These are phyloP conservation scores for Eristalinus sepulchralis DNA, from an alignment of 2,888 invertebrate species.

Conservation along the genomic window DNA sequence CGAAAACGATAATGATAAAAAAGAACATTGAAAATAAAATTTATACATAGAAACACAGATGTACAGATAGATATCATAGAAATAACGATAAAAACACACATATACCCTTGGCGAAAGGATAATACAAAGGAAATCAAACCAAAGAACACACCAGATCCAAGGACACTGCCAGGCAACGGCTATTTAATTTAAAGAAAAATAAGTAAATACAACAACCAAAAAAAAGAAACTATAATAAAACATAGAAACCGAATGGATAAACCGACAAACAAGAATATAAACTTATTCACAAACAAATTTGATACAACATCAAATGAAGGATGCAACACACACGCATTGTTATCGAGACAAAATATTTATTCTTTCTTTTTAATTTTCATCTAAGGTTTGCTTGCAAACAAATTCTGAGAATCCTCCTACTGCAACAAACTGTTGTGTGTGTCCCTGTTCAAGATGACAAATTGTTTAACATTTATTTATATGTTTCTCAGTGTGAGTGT, in stretches of 20 bases:
- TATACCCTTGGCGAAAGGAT: conserved; percentile 64
- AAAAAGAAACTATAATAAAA: not conserved
- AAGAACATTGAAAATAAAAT: conserved; percentile 57
- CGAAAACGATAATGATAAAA: conserved; percentile 33
- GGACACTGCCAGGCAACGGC: conserved; percentile 61
- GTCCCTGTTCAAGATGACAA: conserved; percentile 20
- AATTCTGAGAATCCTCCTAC: conserved; percentile 1
- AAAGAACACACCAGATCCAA: conserved; percentile 45
- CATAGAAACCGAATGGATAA: conserved; percentile 12
- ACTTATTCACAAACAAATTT: conserved; percentile 29
- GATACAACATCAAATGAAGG: conserved; percentile 62
- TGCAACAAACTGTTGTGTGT: no score
- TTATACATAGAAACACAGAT: conserved; percentile 12
- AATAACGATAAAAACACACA: conserved; percentile 68
- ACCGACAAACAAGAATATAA: no score
- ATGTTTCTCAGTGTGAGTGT: not conserved
- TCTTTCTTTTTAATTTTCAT: not conserved
- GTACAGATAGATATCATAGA: conserved; percentile 23
- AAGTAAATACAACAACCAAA: not conserved
- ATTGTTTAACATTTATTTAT: not conserved
- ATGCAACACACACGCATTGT: conserved; percentile 62
- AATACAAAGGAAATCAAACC: not conserved
- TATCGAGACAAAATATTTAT: conserved; percentile 38
- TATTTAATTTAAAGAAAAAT: conserved; percentile 32
- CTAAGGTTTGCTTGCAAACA: not conserved